Conservation (phyloP, 2,797 vertebrate genomes). For the Etheostoma perlongum region DNA sequence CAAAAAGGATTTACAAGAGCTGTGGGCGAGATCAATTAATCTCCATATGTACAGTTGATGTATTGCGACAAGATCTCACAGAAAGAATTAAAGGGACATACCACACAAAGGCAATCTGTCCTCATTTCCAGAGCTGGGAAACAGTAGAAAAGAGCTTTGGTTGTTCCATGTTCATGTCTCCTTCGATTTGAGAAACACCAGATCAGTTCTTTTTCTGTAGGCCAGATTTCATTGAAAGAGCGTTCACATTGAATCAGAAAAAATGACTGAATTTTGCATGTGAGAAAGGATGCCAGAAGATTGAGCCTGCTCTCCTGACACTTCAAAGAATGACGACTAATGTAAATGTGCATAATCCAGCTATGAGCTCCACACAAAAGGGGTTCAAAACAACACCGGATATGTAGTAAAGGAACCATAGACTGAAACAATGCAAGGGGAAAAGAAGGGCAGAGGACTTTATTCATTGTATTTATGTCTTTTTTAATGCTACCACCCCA, state of each 20-base stretch:
- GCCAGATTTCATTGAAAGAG: constrained; percentile 33
- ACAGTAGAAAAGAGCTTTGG: constrained; percentile 33
- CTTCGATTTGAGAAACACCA: constrained; percentile 45
- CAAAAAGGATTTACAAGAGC: constrained; percentile 58
- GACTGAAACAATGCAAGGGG: not conserved
- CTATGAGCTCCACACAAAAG: not conserved
- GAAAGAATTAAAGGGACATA: constrained; percentile 66
- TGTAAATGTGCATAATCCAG: constrained; percentile 11
- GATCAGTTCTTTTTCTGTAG: constrained; percentile 26
- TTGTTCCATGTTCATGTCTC: constrained; percentile 38
- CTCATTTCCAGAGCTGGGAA: constrained; percentile 64
- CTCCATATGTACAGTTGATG: constrained; percentile 67
- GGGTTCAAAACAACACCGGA: not conserved
- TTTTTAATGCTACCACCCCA: not conserved
- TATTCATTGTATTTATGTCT: not conserved
- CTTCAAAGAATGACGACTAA: constrained; percentile 15
- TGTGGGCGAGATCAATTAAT: constrained; percentile 69
- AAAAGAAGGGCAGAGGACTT: not conserved
- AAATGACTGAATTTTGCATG: constrained; percentile 19
- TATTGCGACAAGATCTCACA: constrained; percentile 58
- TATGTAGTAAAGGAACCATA: not conserved
- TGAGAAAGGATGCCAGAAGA: constrained; percentile 11
- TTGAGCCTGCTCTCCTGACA: not conserved
- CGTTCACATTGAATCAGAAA: constrained; percentile 29
- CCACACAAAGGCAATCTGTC: constrained; percentile 72